phyloP scores from a whole-genome alignment of 2,113 vertebrate species.

The Onychostoma macrolepis region DNA sequence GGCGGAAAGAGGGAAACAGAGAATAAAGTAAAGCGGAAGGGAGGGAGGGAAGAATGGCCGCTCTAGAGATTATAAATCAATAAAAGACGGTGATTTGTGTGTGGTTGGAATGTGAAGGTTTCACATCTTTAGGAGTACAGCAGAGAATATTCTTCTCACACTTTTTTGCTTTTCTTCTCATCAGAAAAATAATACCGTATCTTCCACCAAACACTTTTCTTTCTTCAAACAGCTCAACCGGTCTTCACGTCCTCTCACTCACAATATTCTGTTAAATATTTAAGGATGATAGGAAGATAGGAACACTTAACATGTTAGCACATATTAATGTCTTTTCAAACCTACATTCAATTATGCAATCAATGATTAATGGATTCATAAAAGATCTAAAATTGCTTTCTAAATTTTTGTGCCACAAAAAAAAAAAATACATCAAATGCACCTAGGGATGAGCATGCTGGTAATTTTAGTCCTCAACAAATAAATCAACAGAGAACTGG shows the following conservation, averaged over 20 bases:
- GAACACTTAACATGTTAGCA: background rate
- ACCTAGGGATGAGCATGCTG: background rate
- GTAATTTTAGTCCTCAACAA: background rate
- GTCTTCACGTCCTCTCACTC: background rate
- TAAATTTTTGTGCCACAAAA: background rate
- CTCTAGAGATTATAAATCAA: constrained; percentile 36
- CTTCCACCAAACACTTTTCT: background rate
- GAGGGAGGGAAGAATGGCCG: background rate
- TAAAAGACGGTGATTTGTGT: constrained; percentile 38
- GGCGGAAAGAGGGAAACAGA: constrained; percentile 36
- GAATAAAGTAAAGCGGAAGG: constrained; percentile 15
- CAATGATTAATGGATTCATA: background rate
- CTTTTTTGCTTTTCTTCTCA: constrained; percentile 11
- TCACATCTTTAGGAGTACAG: constrained; percentile 32
- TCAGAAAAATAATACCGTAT: constrained; percentile 19
- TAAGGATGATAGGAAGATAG: background rate
- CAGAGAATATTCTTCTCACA: constrained; percentile 43
- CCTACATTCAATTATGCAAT: background rate
- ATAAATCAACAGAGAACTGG: background rate
- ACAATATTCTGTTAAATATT: constrained; percentile 10
- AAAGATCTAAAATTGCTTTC: background rate
- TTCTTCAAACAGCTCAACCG: background rate
- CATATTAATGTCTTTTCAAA: background rate
- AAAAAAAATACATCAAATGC: background rate
- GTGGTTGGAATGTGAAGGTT: constrained; percentile 38